Conservation (phyloP, 2,113 vertebrate genomes). For the Austrofundulus limnaeus region DNA sequence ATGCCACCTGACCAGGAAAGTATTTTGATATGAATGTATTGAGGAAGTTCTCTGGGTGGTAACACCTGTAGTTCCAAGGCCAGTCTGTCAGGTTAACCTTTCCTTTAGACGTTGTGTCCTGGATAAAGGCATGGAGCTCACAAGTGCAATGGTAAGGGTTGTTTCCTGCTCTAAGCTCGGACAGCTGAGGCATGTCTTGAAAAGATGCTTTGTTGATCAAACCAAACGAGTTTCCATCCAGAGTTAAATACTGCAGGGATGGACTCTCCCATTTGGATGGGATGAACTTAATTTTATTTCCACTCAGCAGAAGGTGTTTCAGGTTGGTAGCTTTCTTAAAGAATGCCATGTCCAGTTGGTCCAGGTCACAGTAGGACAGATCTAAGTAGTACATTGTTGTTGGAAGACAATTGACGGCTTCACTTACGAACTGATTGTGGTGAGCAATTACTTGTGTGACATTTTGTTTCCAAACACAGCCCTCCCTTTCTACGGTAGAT, state of each 20-base stretch:
- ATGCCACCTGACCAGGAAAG: slow-evolving; percentile 70
- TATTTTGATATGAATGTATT: slow-evolving; percentile 76
- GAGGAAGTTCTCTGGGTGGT: slow-evolving; percentile 77
- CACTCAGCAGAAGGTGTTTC: slow-evolving; percentile 75
- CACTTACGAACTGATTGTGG: slow-evolving; percentile 69
- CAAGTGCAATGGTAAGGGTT: slow-evolving; percentile 89
- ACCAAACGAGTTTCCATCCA: slow-evolving; percentile 86
- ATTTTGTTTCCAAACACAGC: slow-evolving; percentile 76
- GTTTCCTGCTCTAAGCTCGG: slow-evolving; percentile 78
- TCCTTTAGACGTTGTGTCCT: slow-evolving; percentile 60
- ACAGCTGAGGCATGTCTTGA: slow-evolving; percentile 73
- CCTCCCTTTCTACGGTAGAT: slow-evolving; percentile 18
- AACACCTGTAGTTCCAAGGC: slow-evolving; percentile 83
- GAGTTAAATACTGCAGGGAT: slow-evolving; percentile 63
- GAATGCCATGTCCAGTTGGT: slow-evolving; percentile 78
- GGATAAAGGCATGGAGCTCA: slow-evolving; percentile 81
- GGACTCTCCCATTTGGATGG: slow-evolving; percentile 77
- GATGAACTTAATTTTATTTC: slow-evolving; percentile 88
- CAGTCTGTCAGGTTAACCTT: slow-evolving; percentile 79
- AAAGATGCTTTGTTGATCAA: slow-evolving; percentile 80
- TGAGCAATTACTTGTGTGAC: slow-evolving; percentile 75
- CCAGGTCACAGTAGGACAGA: slow-evolving; percentile 81
- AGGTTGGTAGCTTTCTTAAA: slow-evolving; percentile 75
- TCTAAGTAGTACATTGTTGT: slow-evolving; percentile 79
- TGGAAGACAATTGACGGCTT: slow-evolving; percentile 80